Conservation (phyloP, 2,113 vertebrate species). For the Phylloscopus whistleri region DNA sequence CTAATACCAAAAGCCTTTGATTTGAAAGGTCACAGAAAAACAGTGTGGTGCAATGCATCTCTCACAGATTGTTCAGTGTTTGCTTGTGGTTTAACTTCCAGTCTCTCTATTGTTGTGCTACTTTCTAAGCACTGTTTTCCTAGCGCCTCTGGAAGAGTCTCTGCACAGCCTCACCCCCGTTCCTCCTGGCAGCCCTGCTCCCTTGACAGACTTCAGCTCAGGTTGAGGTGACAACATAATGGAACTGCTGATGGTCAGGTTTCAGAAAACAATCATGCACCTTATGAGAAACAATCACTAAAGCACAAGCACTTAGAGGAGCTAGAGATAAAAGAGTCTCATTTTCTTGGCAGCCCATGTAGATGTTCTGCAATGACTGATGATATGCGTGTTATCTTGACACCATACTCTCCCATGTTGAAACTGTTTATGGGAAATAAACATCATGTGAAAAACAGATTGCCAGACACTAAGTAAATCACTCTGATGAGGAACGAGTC, state of each 20-base stretch:
- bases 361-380: conserved; percentile 77
- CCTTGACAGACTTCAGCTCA: neutral
- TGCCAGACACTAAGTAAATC: conserved; percentile 87
- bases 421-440: conserved; percentile 86
- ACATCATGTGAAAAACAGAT: conserved; percentile 83
- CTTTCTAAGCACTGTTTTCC: neutral
- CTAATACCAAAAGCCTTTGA: conserved; percentile 8
- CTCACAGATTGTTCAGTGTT: neutral
- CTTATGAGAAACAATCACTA: conserved; percentile 60
- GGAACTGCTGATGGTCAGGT: conserved; percentile 45
- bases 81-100: neutral
- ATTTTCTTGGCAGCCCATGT: conserved; percentile 74
- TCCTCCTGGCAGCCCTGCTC: neutral
- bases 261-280: conserved; percentile 62
- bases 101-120: neutral
- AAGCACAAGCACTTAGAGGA: conserved; percentile 52
- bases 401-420: conserved; percentile 78
- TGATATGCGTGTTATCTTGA: conserved; percentile 83
- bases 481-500: conserved; percentile 76
- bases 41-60: neutral
- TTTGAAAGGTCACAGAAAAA: conserved; percentile 34
- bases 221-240: conserved; percentile 36
- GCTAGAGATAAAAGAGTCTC: conserved; percentile 70
- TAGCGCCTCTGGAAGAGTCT: neutral
- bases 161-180: neutral